Evolutionary conservation across 2,113 vertebrate genomes (phyloP).

Genomic region (Myiagra hebetior): DNA sequence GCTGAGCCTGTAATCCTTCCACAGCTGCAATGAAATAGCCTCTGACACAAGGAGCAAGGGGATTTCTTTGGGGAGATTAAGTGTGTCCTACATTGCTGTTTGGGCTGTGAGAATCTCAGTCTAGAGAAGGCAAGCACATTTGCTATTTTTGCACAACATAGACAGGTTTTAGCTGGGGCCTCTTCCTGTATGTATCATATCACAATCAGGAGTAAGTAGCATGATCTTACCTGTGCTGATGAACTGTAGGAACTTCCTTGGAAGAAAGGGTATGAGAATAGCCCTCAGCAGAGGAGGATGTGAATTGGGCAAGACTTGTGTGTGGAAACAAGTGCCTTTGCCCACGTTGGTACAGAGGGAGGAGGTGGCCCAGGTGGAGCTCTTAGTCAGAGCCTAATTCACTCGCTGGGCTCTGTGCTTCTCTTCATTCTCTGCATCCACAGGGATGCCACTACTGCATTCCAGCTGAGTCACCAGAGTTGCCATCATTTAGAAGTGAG

Average conservation of each 20-base stretch:
- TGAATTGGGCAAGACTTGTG: neutral
- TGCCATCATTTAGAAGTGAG: neutral
- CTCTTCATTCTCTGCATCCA: neutral
- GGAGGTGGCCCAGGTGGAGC: neutral
- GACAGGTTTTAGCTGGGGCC: neutral
- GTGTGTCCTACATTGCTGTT: neutral
- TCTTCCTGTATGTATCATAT: neutral
- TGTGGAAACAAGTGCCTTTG: neutral
- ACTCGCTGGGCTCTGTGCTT: rapidly evolving
- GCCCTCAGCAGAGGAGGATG: neutral
- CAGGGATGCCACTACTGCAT: neutral
- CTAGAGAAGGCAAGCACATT: neutral
- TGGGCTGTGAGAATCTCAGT: neutral
- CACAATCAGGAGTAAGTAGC: neutral
- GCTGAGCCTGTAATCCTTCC: neutral
- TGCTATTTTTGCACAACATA: neutral
- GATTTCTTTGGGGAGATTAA: neutral
- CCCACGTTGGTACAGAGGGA: rapidly evolving
- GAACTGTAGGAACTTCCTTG: neutral
- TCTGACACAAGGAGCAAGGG: neutral
- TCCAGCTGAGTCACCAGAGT: neutral
- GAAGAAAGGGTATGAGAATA: neutral
- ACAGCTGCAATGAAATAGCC: neutral
- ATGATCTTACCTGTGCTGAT: neutral
- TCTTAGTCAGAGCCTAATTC: rapidly evolving